Evolutionary conservation across 2,888 invertebrate genomes (phyloP).

Genomic region (Eristalinus aeneus): DNA sequence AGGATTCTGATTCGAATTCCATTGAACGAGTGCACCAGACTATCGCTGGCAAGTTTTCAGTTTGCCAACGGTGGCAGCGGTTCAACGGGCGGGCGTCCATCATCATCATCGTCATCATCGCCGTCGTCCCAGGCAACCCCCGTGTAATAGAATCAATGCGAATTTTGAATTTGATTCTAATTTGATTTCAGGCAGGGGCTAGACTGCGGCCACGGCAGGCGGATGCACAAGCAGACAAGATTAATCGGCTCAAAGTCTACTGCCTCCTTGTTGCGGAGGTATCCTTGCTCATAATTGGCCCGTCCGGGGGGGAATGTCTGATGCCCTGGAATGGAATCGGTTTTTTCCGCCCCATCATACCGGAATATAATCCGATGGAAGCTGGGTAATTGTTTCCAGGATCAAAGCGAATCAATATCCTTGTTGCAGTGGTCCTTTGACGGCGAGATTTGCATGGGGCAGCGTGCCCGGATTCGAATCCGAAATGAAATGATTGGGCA

Average conservation of each 20-base stretch:
- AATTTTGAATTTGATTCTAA: conserved; percentile 64
- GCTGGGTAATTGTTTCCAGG: conserved; percentile 57
- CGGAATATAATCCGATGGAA: conserved; percentile 50
- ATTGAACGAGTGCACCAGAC: conserved; percentile 50
- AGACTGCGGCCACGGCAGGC: background rate
- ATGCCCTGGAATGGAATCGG: background rate
- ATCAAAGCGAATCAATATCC: conserved; percentile 46
- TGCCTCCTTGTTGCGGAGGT: conserved; percentile 16
- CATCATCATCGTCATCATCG: conserved; percentile 3
- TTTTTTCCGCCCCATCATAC: background rate
- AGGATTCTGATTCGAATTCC: conserved; percentile 68
- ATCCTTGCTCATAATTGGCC: conserved; percentile 59
- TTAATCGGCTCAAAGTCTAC: conserved; percentile 56
- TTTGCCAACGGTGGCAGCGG: background rate
- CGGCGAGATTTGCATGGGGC: conserved; percentile 20
- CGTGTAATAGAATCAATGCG: conserved; percentile 62
- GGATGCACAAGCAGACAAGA: conserved; percentile 50
- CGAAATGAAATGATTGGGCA: background rate
- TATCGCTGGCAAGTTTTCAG: conserved; percentile 48
- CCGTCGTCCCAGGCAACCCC: background rate
- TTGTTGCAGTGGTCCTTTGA: conserved; percentile 9
- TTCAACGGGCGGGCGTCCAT: conserved; percentile 1
- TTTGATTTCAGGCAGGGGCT: conserved; percentile 26
- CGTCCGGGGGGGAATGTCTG: conserved; percentile 22
- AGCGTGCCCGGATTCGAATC: background rate